phyloP scores from a whole-genome alignment of 1,140 invertebrate genomes.

The Brachystomella parvula region DNA sequence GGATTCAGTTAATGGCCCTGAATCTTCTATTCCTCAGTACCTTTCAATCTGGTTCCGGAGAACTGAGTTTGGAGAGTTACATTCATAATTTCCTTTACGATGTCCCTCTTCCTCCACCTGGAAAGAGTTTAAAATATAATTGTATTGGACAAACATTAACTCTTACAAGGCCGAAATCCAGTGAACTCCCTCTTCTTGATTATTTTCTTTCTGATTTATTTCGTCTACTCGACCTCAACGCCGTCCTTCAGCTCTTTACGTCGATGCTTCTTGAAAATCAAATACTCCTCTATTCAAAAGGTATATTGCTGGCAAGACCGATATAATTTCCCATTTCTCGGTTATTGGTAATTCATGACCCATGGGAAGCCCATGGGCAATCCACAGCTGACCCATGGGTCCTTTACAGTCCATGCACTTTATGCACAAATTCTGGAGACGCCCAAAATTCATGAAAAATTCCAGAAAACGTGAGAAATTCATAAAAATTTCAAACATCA shows the following conservation, averaged over 20 bases:
- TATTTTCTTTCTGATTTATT: constrained; percentile 85
- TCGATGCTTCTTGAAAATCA: constrained; percentile 95
- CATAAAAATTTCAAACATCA: too few species aligned
- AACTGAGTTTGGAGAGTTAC: constrained; percentile 73
- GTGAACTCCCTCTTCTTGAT: constrained; percentile 87
- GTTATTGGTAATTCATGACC: too few species aligned
- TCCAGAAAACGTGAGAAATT: too few species aligned
- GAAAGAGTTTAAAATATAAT: constrained; percentile 75
- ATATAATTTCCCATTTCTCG: too few species aligned
- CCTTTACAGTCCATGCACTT: too few species aligned
- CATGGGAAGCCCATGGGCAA: too few species aligned
- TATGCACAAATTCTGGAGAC: too few species aligned
- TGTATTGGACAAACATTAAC: constrained; percentile 57
- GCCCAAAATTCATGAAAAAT: too few species aligned
- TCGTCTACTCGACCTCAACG: constrained; percentile 74
- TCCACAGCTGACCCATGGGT: too few species aligned
- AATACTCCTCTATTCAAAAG: constrained; percentile 82
- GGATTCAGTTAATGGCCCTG: neutral
- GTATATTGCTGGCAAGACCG: constrained; percentile 51
- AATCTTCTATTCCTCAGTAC: constrained; percentile 25
- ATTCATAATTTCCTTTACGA: constrained; percentile 93
- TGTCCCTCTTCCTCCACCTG: constrained; percentile 76
- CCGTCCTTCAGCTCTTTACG: constrained; percentile 86
- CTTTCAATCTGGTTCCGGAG: constrained; percentile 34
- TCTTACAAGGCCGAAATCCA: constrained; percentile 60